Evolutionary conservation across 2,797 vertebrate genomes (phyloP), one percentile per base, ranked within the genome.

Genomic region (Cynodonichthys magdalenae): DNA sequence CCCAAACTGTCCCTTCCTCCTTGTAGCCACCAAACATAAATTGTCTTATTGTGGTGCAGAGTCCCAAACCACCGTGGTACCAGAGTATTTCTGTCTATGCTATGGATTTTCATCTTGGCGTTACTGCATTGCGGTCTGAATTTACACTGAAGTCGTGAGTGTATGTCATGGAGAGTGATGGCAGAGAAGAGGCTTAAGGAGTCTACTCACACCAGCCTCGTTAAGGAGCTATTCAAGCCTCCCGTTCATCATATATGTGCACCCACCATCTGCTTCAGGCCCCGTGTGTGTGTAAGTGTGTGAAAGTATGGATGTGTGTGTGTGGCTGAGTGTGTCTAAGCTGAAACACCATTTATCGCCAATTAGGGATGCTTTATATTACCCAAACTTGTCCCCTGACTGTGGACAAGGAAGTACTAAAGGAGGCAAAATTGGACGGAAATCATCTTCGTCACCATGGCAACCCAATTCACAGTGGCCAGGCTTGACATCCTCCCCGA

Each of bases 281-380:
- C 17, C 69, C 61, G 66, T 65, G 77, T 56, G 53, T 74, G 80
- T 71, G 76, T 27, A 63, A 56, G 59, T 18, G 6, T 65, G 63
- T n/a, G 17, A 17, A 5, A 48, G 68, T 31, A 15, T 64, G 47
- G 15, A 64, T 48, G 50, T 59, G 17, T 19, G 19, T 42, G 18
- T 1, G 24, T 29, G 44, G 58, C 60, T 50, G 66, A 53, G 75
- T 60, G 69, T 60, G 70, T 59, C 29, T 18, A 41, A 65, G 69
- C 64, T 55, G 45, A 84, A 79, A 81, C 75, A 61, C 79, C 77
- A 87, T 87, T 89, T 87, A 87, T 84, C 68, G 77, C 84, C 83
- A 90, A 87, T 89, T 87, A 87, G 81, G 77, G 79, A 83, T 77
- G 72, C 75, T 88, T 89, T 78, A 80, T 87, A 85, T 79, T 71